Evolutionary conservation across 2,888 invertebrate genomes (phyloP).

Genomic region (Sinopyrophorus schimmeli): DNA sequence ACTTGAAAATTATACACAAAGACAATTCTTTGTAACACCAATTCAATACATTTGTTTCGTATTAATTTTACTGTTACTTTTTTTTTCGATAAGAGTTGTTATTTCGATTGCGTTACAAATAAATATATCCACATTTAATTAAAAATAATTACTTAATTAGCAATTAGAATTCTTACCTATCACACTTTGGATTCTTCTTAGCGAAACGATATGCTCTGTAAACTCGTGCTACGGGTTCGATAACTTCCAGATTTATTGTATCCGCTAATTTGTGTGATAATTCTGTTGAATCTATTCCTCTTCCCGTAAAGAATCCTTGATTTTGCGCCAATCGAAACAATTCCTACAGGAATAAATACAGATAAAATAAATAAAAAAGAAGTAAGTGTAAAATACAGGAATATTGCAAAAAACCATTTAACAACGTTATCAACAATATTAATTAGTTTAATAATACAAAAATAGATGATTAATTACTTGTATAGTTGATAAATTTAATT

Average conservation of each 20-base stretch:
- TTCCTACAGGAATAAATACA: constrained; percentile 60
- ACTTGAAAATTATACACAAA: no score
- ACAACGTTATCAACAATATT: no score
- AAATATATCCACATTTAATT: not conserved
- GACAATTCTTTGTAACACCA: no score
- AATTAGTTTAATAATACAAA: no score
- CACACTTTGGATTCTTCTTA: constrained; percentile 69
- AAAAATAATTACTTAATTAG: not conserved
- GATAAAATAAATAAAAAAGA: no score
- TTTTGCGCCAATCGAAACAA: constrained; percentile 71
- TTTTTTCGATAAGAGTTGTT: no score
- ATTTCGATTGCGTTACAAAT: no score
- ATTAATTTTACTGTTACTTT: no score
- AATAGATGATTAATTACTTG: not conserved
- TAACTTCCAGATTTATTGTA: constrained; percentile 79
- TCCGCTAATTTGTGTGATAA: constrained; percentile 77
- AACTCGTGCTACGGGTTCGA: constrained; percentile 80
- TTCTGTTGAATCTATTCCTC: constrained; percentile 67
- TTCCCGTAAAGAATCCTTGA: constrained; percentile 64
- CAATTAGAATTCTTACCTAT: constrained; percentile 57
- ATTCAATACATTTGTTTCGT: no score
- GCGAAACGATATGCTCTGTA: constrained; percentile 80
- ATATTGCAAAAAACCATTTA: no score
- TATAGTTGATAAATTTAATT: not conserved
- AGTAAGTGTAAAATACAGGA: no score